Conservation (phyloP, 2,113 vertebrate species). For the Todiramphus saurophagus region DNA sequence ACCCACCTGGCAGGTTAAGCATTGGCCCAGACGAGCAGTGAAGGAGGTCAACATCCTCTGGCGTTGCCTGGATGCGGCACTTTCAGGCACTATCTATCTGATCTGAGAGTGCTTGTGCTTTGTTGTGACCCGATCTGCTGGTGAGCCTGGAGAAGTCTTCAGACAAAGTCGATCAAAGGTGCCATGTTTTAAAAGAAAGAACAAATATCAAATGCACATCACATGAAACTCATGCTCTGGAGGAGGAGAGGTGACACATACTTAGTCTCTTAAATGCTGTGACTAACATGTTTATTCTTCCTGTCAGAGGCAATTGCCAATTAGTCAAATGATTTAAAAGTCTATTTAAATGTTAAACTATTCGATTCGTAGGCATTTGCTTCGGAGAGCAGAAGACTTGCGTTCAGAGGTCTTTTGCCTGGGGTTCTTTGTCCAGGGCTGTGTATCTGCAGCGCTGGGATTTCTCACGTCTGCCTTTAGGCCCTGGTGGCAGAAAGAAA, state of each 20-base stretch:
- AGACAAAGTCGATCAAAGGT: not conserved
- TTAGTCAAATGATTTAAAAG: slow-evolving; percentile 3
- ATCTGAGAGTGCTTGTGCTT: not conserved
- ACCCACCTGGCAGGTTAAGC: not conserved
- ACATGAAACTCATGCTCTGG: not conserved
- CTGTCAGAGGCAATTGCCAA: not conserved
- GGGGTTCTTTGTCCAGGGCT: not conserved
- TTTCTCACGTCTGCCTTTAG: not conserved
- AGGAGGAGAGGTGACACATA: not conserved
- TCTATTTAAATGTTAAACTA: slow-evolving; percentile 2
- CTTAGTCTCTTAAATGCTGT: not conserved
- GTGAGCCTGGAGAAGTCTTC: not conserved
- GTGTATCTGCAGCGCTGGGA: not conserved
- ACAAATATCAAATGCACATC: not conserved
- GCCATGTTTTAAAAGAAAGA: not conserved
- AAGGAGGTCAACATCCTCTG: not conserved
- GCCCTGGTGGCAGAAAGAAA: not conserved
- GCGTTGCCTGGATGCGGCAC: not conserved
- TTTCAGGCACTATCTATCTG: not conserved
- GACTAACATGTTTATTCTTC: slow-evolving; percentile 5
- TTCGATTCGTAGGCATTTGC: not conserved
- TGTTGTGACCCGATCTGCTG: not conserved
- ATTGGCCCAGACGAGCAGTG: not conserved
- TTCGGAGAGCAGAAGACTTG: not conserved
- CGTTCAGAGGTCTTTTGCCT: not conserved